Evolutionary conservation across 2,797 vertebrate species (phyloP), one percentile per base, ranked within the genome.

Genomic region (Lateolabrax maculatus): DNA sequence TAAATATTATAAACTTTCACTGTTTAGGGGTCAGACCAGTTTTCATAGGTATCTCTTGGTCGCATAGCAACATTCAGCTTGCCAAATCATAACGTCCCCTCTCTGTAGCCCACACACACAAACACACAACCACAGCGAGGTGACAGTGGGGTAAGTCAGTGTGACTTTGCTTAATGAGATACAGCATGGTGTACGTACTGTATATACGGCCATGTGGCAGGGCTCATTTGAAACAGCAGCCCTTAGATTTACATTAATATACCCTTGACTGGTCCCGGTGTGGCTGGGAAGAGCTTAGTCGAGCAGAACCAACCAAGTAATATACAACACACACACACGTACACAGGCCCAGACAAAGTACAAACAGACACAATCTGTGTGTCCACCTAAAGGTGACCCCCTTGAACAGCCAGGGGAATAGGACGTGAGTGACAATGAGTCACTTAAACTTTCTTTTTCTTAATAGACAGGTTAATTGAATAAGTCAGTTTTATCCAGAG

Each of bases 161-260:
- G 82, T 87, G 88, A 89, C 90, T 90, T 89, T 87, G 70, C 66
- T 73, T 91, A 89, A 92, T 90, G 87, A 92, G 86, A 92, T 91
- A 79, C 82, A 86, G 81, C 62, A 62, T 51, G 62, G 65, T 72
- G 68, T 77, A 78, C 18, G 52, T 72, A 80, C 58, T 10, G 71
- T 67, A 86, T 80, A 78, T 77, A 76, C 5, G 21, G 66, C 81
- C 78, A 66, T 84, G 86, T 73, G 55, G 71, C 16, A 34, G 80
- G 57, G 73, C 77, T 92, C 80, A 83, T 86, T 90, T 85, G 70
- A 91, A 90, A 89, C 87, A 84, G 80, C 34, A 80, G 79, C 65
- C 67, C 37, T 21, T 41, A 86, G 79, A 86, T 93, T 93, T 90
- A 91, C 84, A 90, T 91, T 84, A 90, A 88, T 86, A 51, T 77